Percentiles rank a stretch among this genome's conserved stretches.
Evolutionary conservation across 2,113 vertebrate species (phyloP).

Genomic region (Enhydra lutris): DNA sequence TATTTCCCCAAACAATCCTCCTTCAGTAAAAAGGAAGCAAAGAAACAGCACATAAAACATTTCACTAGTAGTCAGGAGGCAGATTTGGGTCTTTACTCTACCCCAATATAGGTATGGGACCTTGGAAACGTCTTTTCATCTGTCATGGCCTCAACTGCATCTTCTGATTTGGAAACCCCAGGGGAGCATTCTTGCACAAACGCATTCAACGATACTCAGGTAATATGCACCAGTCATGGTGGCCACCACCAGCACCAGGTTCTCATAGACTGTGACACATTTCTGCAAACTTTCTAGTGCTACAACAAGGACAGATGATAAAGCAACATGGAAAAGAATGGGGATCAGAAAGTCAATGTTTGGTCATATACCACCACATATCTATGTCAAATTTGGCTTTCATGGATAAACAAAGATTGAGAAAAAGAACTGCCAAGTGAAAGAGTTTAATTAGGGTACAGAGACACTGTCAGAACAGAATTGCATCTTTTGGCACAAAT

Average conservation of each 20-base stretch:
- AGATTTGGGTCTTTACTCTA: background rate
- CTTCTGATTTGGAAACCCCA: background rate
- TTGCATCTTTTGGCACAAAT: constrained; percentile 1
- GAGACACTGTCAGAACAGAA: constrained; percentile 11
- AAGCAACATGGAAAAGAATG: background rate
- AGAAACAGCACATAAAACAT: background rate
- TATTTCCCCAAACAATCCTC: background rate
- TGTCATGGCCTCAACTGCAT: background rate
- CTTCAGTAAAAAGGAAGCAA: background rate
- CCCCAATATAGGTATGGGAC: background rate
- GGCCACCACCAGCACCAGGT: background rate
- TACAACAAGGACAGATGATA: background rate
- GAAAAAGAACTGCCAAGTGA: constrained; percentile 9
- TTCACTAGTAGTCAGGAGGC: background rate
- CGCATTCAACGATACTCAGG: background rate
- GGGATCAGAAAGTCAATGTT: background rate
- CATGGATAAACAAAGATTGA: constrained; percentile 23
- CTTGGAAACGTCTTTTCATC: background rate
- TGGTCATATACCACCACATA: background rate
- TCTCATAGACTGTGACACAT: background rate
- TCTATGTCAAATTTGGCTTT: constrained; percentile 22
- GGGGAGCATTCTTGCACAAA: background rate
- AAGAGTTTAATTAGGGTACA: constrained; percentile 27
- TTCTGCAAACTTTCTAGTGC: background rate
- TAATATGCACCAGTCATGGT: background rate